Percentiles rank a stretch among this genome's conserved stretches.
phyloP scores from a whole-genome alignment of 2,797 vertebrate species.

The Lophotriccus pileatus region DNA sequence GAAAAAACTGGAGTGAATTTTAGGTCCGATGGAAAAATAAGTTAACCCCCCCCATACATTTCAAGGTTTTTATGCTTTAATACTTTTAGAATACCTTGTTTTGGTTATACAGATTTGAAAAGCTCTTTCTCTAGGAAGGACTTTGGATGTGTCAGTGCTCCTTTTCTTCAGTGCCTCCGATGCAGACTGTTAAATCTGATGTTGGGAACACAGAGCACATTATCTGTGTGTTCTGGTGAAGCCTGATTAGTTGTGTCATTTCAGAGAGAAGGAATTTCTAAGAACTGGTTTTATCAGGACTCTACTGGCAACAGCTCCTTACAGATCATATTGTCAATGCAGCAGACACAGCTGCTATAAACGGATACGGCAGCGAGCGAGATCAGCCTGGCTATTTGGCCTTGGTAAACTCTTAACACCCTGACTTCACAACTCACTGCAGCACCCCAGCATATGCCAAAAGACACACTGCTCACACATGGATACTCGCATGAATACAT shows the following conservation, averaged over 20 bases:
- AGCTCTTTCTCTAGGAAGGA: neutral
- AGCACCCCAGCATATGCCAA: neutral
- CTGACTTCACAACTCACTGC: constrained; percentile 45
- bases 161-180: neutral
- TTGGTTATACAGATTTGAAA: neutral
- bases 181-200: neutral
- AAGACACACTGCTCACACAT: neutral
- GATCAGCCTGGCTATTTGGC: constrained; percentile 16
- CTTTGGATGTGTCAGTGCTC: neutral
- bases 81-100: neutral
- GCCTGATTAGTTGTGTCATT: constrained; percentile 5
- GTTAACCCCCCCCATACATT: accelerated
- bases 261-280: constrained; percentile 33
- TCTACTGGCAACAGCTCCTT: constrained; percentile 58
- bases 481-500: neutral
- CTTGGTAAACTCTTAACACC: neutral
- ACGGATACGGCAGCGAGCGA: neutral
- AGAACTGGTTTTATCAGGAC: constrained; percentile 53
- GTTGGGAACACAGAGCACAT: neutral
- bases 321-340: constrained; percentile 67
- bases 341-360: constrained; percentile 17
- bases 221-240: neutral
- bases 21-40: neutral
- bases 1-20: neutral
- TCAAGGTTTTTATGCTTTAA: neutral